A percentile compares a stretch with the other conserved stretches of the same genome.
These are phyloP conservation scores for Steinernema feltiae DNA, from an alignment of 1,140 invertebrate species.

Conservation along the genomic window DNA sequence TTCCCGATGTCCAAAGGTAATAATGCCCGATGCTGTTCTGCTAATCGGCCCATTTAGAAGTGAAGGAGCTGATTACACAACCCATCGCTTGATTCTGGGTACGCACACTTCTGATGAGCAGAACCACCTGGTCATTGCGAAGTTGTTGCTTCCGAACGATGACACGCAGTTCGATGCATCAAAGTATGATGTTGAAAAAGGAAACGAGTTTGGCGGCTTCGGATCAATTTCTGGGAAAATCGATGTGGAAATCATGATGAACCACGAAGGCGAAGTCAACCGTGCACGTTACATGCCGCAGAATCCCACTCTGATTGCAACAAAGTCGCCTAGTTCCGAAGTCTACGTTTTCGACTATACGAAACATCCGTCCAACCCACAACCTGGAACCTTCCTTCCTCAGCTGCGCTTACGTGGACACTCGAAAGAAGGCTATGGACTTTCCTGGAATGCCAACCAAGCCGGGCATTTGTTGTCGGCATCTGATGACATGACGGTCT, in stretches of 20 bases:
- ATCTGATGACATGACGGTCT: constrained; percentile 97
- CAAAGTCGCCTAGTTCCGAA: constrained; percentile 97
- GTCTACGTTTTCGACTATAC: constrained; percentile 99
- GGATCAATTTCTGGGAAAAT: constrained; percentile 98
- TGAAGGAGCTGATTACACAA: constrained; percentile 95
- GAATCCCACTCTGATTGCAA: constrained; percentile 97
- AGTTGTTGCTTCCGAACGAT: constrained; percentile 95
- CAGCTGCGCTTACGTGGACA: constrained; percentile 78
- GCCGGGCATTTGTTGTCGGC: constrained; percentile 95
- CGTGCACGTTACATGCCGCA: constrained; percentile 98
- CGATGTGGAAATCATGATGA: constrained; percentile 99
- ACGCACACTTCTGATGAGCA: constrained; percentile 99
- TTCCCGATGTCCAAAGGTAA: constrained; percentile 86
- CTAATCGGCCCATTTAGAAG: constrained; percentile 64
- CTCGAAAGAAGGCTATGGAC: constrained; percentile 93
- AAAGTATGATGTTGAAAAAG: constrained; percentile 97
- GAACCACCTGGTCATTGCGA: constrained; percentile 96
- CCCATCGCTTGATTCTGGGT: constrained; percentile 93
- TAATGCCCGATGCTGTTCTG: constrained; percentile 8
- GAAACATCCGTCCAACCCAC: constrained; percentile 94
- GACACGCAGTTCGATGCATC: constrained; percentile 98
- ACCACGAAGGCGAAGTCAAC: constrained; percentile 99
- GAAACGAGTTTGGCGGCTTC: constrained; percentile 97
- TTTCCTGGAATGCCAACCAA: constrained; percentile 98
- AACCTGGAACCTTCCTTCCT: constrained; percentile 73